Base-by-base conservation (phyloP, 2,888 invertebrate species). In the Sesia bembeciformis region DNA sequence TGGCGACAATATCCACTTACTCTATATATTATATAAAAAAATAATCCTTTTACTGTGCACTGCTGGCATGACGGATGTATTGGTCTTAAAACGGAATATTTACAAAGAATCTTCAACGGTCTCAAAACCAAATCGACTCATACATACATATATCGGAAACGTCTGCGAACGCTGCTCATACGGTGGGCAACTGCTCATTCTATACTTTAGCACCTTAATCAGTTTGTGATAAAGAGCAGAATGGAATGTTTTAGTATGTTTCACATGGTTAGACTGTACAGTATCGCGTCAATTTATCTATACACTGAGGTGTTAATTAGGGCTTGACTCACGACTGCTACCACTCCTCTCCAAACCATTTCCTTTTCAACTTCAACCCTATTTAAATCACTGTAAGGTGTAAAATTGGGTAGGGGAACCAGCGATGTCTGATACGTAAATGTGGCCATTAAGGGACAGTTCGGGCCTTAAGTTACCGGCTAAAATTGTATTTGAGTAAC, bases 301-400 rank as follows among this genome's bases (percentile, higher is more conserved):
- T 70, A 73, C 72, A 73, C 72, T 66, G 71, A 85, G 83, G 89
- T 88, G 88, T 89, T 89, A 89, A 89, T 89, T 89, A 89, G 84
- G 77, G 73, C 78, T 78, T 73, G 79, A 79, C 87, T 87, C 88
- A 89, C 88, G 88, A 88, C 86, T 81, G 74, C 74, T 75, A 73
- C 78, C 74, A 78, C 78, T 76, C 72, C 66, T 70, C 65, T 62
- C 53, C 58, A 39, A 41, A 54, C 41, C 3, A 46, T 55, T n/a
- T 7, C 23, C 58, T 57, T 59, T 54, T 56, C 50, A 76, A 69
- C 66, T 54, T 43, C 49, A 54, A 65, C 74, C 60, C 57, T 77
- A 68, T 40, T 38, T 3, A 4, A 7, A 5, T 3, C 0, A 4
- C 0, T 40, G n/a, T 72, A 73, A 57, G 60, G 71, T 63, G 52